A percentile compares a stretch with the other conserved stretches of the same genome.
These are phyloP conservation scores for Argyrosomus regius DNA, from an alignment of 2,797 vertebrate species.

Conservation along the genomic window DNA sequence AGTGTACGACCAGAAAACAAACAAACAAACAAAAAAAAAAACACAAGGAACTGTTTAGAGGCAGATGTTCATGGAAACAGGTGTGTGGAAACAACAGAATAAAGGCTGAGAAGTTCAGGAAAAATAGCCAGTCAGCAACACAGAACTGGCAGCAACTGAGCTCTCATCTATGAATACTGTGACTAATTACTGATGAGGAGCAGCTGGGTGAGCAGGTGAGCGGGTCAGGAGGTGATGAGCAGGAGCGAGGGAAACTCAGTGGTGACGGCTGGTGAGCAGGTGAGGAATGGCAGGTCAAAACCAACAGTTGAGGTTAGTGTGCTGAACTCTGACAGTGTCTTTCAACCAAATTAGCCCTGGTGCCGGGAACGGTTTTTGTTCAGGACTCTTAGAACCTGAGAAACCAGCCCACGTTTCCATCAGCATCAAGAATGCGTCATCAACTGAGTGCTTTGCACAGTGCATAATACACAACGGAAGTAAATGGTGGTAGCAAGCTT, in stretches of 20 bases:
- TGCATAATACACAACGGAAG: too few relatives aligned
- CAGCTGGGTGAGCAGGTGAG: constrained; percentile 16
- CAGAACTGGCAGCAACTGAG: background rate
- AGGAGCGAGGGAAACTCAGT: background rate
- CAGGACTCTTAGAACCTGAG: too few relatives aligned
- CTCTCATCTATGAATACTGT: background rate
- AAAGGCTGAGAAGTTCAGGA: constrained; percentile 1
- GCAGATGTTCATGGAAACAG: constrained; percentile 5
- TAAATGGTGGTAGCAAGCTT: too few relatives aligned
- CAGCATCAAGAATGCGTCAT: too few relatives aligned
- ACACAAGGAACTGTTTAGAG: background rate
- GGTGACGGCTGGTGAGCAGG: background rate
- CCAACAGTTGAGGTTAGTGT: too few relatives aligned
- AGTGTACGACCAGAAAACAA: background rate
- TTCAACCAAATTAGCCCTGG: too few relatives aligned
- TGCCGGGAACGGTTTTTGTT: too few relatives aligned
- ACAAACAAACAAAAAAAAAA: background rate
- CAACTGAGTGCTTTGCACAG: too few relatives aligned
- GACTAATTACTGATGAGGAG: constrained; percentile 5
- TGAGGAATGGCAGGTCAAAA: background rate
- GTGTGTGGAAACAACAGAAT: background rate
- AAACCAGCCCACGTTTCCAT: too few relatives aligned
- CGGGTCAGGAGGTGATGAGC: background rate
- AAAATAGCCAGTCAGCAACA: background rate
- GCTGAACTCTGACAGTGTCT: too few relatives aligned